phyloP scores from a whole-genome alignment of 2,113 vertebrate species.

The Lagopus leucura region DNA sequence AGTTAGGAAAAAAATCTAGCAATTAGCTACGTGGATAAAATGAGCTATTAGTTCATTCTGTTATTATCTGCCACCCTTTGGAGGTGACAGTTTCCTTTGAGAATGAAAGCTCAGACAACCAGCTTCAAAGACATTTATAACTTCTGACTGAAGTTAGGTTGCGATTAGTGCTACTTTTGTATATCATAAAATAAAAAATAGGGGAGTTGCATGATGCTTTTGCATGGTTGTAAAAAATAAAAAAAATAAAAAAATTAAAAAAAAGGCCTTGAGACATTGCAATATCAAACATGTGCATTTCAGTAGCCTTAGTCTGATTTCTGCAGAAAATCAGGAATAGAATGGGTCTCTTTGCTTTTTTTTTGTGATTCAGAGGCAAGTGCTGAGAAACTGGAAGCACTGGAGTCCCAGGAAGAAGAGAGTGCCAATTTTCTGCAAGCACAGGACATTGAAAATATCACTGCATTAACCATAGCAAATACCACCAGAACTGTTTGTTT shows the following conservation, averaged over 20 bases:
- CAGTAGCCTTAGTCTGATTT: background rate
- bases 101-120: background rate
- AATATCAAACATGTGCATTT: background rate
- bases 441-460: background rate
- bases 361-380: background rate
- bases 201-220: background rate
- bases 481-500: slow-evolving; percentile 1
- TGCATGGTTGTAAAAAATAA: background rate
- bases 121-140: background rate
- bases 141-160: background rate
- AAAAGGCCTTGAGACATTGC: background rate
- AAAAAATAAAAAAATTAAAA: background rate
- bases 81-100: background rate
- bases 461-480: background rate
- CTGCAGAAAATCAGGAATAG: background rate
- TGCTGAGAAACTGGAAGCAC: background rate
- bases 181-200: background rate
- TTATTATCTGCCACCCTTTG: background rate
- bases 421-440: background rate
- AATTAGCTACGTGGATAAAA: too few relatives aligned
- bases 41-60: too few relatives aligned
- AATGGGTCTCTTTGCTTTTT: background rate
- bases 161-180: background rate
- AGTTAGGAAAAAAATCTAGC: background rate
- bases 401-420: background rate